Conservation (phyloP, 2,113 vertebrate species). For the Apistogramma diplotaenia region DNA sequence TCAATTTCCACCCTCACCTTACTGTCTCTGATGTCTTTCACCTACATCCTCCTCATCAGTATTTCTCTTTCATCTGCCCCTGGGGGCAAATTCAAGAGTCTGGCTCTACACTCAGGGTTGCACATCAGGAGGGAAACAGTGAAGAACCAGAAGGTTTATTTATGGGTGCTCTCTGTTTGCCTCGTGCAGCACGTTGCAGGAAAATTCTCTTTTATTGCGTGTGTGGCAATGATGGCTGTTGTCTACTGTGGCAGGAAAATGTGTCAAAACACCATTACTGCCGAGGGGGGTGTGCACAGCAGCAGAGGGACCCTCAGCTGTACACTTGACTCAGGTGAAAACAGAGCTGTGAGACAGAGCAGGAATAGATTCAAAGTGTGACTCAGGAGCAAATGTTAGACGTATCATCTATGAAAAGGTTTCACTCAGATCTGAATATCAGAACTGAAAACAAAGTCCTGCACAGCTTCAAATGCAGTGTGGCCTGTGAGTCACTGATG, state of each 20-base stretch:
- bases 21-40: conserved; percentile 10
- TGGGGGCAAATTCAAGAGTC: background rate
- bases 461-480: background rate
- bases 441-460: background rate
- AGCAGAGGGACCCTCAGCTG: background rate
- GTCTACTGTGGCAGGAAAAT: background rate
- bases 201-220: conserved; percentile 1
- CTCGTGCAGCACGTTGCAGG: background rate
- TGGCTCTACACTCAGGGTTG: background rate
- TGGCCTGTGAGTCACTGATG: background rate
- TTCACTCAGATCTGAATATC: background rate
- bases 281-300: background rate
- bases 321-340: background rate
- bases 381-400: background rate
- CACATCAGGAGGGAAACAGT: conserved; percentile 10
- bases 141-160: conserved; percentile 14
- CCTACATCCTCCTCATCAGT: conserved; percentile 5
- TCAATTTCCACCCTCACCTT: conserved; percentile 12
- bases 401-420: background rate
- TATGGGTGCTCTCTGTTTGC: conserved; percentile 17
- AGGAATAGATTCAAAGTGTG: background rate
- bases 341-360: background rate
- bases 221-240: background rate
- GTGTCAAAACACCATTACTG: conserved; percentile 5
- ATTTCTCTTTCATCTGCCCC: conserved; percentile 35